Evolutionary conservation across 2,888 invertebrate species (phyloP), one percentile per base, ranked within the genome.

Genomic region (Mactromeris polynyma): DNA sequence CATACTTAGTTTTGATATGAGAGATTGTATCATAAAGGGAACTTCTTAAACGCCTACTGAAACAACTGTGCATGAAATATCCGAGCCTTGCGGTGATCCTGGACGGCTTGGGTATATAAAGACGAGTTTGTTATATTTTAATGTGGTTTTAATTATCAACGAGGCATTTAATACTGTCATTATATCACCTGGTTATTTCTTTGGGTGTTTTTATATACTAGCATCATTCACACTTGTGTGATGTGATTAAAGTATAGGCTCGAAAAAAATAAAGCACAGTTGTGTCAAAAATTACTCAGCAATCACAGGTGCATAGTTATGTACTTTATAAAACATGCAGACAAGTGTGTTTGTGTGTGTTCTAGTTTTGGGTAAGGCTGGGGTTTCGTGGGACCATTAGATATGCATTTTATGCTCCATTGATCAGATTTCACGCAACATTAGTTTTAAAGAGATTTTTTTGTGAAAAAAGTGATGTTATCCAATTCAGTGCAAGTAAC

Each of bases 1-100:
- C 73, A 73, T 73, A 73, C 73, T 36, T 73, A 46, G 81, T 26
- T 51, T 69, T 42, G 64, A 81, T 46, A 54, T 40, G 19, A 81
- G 33, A 81, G 46, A 46, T 81, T 64, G 58, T 64, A 64, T 64
- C 58, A 64, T 64, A 64, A 64, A 64, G 58, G 26, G 58, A n/a
- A 26, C 58, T 26, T 26, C 26, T 11, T 64, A 21, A 36, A 73
- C 31, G 17, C 36, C 19, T 33, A 36, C 73, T 33, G 73, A 73
- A 73, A 36, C 73, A 26, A 64, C 58, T 64, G 26, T 64, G 58
- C 58, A 26, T n/a, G n/a, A n/a, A 64, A 26, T n/a, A n/a, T 64
- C 14, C 33, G 14, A 73, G 26, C 31, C 36, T 14, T 36, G 33
- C 1, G 73, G 73, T 73, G 73, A 19, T 73, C 7, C 73, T 73